phyloP scores from a whole-genome alignment of 2,888 invertebrate genomes.

The Aspidiotus destructor region DNA sequence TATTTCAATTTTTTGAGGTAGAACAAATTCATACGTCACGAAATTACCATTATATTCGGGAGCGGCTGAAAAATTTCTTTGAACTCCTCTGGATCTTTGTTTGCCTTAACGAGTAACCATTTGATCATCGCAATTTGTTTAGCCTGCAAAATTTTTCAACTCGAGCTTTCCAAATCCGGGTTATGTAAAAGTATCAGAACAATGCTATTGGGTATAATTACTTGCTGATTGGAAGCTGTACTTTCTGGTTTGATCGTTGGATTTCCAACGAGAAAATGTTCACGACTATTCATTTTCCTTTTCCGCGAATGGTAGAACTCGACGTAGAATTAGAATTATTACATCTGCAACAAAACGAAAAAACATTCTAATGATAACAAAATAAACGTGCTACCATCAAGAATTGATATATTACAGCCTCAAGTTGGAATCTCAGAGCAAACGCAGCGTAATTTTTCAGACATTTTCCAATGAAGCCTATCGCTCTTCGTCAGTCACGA shows the following conservation, averaged over 20 bases:
- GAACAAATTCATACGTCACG: neutral
- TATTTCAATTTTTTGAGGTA: neutral
- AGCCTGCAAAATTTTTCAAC: constrained; percentile 53
- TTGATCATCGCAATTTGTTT: constrained; percentile 90
- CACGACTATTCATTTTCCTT: neutral
- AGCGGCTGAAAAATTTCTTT: constrained; percentile 64
- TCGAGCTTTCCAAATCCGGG: too few species aligned
- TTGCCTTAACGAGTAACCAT: constrained; percentile 93
- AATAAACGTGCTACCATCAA: too few species aligned
- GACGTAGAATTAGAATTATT: too few species aligned
- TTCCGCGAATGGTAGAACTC: neutral
- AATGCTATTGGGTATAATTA: neutral
- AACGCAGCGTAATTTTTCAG: too few species aligned
- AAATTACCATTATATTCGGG: constrained; percentile 7
- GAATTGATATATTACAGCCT: too few species aligned
- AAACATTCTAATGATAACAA: too few species aligned
- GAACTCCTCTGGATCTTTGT: constrained; percentile 83
- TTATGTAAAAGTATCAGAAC: too few species aligned
- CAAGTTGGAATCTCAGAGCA: too few species aligned
- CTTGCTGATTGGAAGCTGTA: constrained; percentile 21
- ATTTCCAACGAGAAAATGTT: constrained; percentile 7
- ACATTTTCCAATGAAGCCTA: too few species aligned
- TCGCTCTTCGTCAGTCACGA: too few species aligned
- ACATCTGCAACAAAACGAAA: too few species aligned
- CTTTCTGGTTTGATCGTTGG: constrained; percentile 12